Percentiles rank a stretch among this genome's conserved stretches.
Evolutionary conservation across 2,113 vertebrate species (phyloP).

Genomic region (Dicaeum eximium): DNA sequence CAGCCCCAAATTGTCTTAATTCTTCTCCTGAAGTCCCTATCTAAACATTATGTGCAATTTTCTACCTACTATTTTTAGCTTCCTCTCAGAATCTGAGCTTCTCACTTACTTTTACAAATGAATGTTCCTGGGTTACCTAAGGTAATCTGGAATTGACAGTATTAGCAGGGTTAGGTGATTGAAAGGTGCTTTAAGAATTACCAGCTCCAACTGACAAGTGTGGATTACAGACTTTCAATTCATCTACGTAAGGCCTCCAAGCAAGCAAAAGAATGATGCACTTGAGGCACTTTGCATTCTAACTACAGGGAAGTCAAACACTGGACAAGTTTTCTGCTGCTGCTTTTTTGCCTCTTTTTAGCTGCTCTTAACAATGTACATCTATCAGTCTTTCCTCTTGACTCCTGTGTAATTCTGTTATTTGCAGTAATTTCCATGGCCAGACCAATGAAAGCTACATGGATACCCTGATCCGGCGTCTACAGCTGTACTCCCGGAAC

Average conservation of each 20-base stretch:
- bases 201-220: background rate
- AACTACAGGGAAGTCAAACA: background rate
- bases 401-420: background rate
- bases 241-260: background rate
- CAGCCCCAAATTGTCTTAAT: background rate
- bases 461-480: slow-evolving; percentile 94
- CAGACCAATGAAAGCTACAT: slow-evolving; percentile 93
- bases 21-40: background rate
- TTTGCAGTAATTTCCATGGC: slow-evolving; percentile 84
- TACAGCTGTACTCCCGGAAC: slow-evolving; percentile 94
- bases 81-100: background rate
- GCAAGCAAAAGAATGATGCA: background rate
- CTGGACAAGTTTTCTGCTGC: background rate
- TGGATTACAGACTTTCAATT: background rate
- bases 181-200: background rate
- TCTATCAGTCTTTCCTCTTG: background rate
- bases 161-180: background rate
- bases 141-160: background rate
- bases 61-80: background rate
- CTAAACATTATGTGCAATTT: background rate
- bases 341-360: background rate
- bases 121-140: background rate
- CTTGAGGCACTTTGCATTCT: background rate
- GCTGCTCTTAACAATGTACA: background rate
- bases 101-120: background rate